Percentiles rank a stretch among this genome's conserved stretches.
Evolutionary conservation across 2,888 invertebrate genomes (phyloP).

Genomic region (Sepiola atlantica): DNA sequence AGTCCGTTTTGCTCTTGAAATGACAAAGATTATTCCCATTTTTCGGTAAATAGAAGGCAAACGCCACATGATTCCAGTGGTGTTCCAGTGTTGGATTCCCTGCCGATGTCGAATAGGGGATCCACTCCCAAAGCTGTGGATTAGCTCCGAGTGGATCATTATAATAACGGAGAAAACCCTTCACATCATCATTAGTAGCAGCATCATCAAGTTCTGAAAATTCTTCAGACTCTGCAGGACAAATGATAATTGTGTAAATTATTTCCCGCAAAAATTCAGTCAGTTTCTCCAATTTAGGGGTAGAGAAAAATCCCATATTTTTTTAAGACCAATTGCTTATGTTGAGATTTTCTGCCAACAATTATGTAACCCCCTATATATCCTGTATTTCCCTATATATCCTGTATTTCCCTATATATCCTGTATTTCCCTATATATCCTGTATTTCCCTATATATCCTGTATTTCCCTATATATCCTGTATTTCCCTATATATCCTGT

Average conservation of each 20-base stretch:
- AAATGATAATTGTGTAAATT: not conserved
- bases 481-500: too few relatives aligned
- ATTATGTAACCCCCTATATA: too few relatives aligned
- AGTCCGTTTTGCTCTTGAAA: not conserved
- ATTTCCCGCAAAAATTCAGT: not conserved
- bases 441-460: too few relatives aligned
- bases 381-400: too few relatives aligned
- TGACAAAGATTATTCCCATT: not conserved
- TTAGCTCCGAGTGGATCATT: not conserved
- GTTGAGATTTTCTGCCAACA: too few relatives aligned
- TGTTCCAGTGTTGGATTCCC: not conserved
- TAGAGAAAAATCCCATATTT: not conserved
- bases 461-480: too few relatives aligned
- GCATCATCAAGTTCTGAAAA: not conserved
- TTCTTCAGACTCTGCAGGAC: not conserved
- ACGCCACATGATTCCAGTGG: not conserved
- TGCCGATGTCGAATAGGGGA: not conserved
- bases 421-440: too few relatives aligned
- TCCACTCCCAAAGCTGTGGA: not conserved
- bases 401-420: too few relatives aligned
- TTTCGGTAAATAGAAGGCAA: not conserved
- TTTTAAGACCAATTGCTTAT: not conserved
- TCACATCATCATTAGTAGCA: too few relatives aligned
- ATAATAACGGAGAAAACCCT: not conserved
- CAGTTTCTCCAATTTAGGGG: not conserved